Evolutionary conservation across 1,140 invertebrate species (phyloP).

Genomic region (Pseudomyrmex cubaensis): DNA sequence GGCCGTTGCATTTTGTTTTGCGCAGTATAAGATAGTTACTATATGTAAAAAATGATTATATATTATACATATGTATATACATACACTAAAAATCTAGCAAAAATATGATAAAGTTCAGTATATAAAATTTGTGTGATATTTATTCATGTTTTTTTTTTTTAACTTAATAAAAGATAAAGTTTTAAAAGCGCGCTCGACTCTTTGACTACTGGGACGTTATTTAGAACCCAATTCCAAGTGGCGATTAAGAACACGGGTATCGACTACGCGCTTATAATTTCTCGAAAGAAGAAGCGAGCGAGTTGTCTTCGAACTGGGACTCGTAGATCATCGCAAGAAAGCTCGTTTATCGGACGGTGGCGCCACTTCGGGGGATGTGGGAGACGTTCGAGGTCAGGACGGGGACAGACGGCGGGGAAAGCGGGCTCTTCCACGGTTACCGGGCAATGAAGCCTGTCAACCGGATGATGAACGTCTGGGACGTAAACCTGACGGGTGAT

Average conservation of each 20-base stretch:
- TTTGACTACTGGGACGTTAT: slow-evolving; percentile 5
- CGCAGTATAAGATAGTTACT: not conserved
- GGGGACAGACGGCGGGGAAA: slow-evolving; percentile 57
- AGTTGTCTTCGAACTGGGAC: slow-evolving; percentile 57
- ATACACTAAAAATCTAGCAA: not conserved
- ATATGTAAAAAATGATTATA: no score
- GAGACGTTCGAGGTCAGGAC: slow-evolving; percentile 49
- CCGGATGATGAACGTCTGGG: slow-evolving; percentile 80
- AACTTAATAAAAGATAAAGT: not conserved
- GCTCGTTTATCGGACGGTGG: slow-evolving; percentile 75
- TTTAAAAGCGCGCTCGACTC: slow-evolving; percentile 11
- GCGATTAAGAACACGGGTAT: slow-evolving; percentile 47
- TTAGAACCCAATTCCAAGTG: slow-evolving; percentile 17
- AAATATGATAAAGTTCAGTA: not conserved
- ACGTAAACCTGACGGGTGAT: slow-evolving; percentile 82
- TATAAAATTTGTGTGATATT: not conserved
- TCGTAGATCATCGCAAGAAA: slow-evolving; percentile 56
- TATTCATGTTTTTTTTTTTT: not conserved
- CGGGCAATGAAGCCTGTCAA: slow-evolving; percentile 81
- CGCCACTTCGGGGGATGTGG: slow-evolving; percentile 72
- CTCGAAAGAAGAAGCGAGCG: slow-evolving; percentile 51
- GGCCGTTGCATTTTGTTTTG: not conserved
- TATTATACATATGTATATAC: no score
- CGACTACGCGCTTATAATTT: slow-evolving; percentile 48
- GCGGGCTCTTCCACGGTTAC: slow-evolving; percentile 67